Evolutionary conservation across 2,113 vertebrate species (phyloP).

Genomic region (Gracilinanus agilis): DNA sequence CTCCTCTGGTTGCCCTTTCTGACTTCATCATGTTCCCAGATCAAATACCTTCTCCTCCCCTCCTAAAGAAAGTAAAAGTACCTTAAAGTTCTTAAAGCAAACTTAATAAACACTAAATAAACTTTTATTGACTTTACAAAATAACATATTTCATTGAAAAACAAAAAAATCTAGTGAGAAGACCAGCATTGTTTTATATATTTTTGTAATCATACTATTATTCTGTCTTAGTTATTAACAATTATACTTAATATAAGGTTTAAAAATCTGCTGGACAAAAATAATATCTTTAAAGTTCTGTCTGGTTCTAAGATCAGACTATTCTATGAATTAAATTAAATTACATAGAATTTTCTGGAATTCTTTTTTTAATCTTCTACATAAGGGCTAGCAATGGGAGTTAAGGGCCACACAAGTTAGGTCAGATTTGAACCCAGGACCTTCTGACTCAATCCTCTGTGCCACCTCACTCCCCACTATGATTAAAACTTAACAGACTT

Average conservation of each 20-base stretch:
- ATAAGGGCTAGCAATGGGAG: background rate
- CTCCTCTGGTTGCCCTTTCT: background rate
- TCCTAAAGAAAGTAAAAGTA: background rate
- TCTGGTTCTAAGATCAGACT: background rate
- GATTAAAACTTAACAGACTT: background rate
- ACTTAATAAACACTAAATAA: background rate
- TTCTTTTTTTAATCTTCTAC: background rate
- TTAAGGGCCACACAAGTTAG: too few species aligned
- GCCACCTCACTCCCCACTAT: background rate
- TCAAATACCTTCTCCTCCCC: background rate
- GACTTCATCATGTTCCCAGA: background rate
- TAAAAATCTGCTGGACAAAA: background rate
- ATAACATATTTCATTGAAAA: background rate
- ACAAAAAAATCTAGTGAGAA: background rate
- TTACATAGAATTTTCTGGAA: background rate
- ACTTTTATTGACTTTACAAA: background rate
- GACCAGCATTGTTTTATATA: background rate
- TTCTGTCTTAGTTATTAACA: too few species aligned
- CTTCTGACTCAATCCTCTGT: too few species aligned
- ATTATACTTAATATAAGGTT: too few species aligned
- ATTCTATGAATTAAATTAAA: background rate
- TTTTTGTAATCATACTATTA: background rate
- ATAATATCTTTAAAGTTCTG: background rate
- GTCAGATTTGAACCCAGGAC: too few species aligned
- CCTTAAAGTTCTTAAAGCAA: too few species aligned